These are phyloP conservation scores for Buathra laborator DNA, from an alignment of 2,888 invertebrate genomes.

Conservation along the genomic window DNA sequence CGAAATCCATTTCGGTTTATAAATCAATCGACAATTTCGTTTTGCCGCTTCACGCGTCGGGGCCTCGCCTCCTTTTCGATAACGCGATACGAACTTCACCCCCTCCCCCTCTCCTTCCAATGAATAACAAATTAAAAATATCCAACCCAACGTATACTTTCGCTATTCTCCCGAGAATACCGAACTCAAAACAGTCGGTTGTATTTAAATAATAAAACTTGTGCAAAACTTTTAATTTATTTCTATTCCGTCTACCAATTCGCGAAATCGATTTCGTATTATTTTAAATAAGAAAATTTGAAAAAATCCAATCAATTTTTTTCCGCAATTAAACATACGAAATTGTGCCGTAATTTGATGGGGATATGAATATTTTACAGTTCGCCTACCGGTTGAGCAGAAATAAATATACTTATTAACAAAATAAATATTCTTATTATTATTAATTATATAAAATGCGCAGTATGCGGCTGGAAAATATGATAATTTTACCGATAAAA, in stretches of 20 bases:
- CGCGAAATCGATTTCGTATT: not conserved
- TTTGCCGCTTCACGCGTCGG: constrained; percentile 50
- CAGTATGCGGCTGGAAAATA: too few relatives aligned
- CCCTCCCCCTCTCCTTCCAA: not conserved
- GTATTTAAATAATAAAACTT: not conserved
- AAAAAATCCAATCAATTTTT: too few relatives aligned
- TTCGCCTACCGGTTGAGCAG: too few relatives aligned
- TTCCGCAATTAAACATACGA: too few relatives aligned
- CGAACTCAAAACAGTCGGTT: not conserved
- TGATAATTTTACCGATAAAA: too few relatives aligned
- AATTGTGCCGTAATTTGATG: too few relatives aligned
- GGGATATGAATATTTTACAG: too few relatives aligned
- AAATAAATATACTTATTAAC: too few relatives aligned
- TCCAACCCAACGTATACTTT: not conserved
- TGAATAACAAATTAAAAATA: constrained; percentile 6
- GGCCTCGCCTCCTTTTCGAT: constrained; percentile 75
- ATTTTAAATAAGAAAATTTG: not conserved
- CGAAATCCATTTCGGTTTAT: constrained; percentile 82
- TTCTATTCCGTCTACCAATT: not conserved
- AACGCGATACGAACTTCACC: constrained; percentile 58
- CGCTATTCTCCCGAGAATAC: not conserved
- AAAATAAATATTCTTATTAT: too few relatives aligned
- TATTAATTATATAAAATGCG: too few relatives aligned
- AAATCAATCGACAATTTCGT: constrained; percentile 78
- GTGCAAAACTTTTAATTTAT: not conserved